Evolutionary conservation across 2,888 invertebrate genomes (phyloP).

Genomic region (Dioctria rufipes): DNA sequence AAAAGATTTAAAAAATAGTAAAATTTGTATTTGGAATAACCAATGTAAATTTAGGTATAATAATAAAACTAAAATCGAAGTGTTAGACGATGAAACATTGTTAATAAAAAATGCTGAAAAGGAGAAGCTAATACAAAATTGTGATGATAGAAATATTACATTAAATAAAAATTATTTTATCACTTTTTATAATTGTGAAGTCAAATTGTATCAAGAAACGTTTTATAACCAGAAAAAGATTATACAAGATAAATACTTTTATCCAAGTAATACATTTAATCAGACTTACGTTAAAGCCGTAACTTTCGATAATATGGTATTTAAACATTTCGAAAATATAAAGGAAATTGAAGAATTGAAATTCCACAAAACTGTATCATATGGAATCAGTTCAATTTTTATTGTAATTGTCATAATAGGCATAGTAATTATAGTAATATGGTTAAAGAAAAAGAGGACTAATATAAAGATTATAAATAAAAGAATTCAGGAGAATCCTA

Average conservation of each 20-base stretch:
- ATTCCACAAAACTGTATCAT: neutral
- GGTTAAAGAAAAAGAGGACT: too few relatives aligned
- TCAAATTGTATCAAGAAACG: neutral
- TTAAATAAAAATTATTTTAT: conserved; percentile 6
- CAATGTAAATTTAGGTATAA: conserved; percentile 1
- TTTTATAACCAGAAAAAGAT: conserved; percentile 1
- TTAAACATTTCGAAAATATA: conserved; percentile 1
- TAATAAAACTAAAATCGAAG: neutral
- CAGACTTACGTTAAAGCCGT: neutral
- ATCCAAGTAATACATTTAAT: neutral
- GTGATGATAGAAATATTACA: neutral
- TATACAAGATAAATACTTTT: neutral
- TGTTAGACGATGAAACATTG: neutral
- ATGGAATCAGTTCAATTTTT: neutral
- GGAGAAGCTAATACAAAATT: neutral
- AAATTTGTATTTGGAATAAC: neutral
- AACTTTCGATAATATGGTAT: neutral
- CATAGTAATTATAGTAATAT: neutral
- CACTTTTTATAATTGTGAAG: neutral
- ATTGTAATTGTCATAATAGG: neutral
- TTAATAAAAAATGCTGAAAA: too few relatives aligned
- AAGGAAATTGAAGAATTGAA: conserved; percentile 1
- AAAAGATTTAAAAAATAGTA: conserved; percentile 1
- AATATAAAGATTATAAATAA: too few relatives aligned
- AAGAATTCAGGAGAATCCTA: too few relatives aligned